Evolutionary conservation across 1,140 invertebrate species (phyloP).

Genomic region (Tribolium castaneum): DNA sequence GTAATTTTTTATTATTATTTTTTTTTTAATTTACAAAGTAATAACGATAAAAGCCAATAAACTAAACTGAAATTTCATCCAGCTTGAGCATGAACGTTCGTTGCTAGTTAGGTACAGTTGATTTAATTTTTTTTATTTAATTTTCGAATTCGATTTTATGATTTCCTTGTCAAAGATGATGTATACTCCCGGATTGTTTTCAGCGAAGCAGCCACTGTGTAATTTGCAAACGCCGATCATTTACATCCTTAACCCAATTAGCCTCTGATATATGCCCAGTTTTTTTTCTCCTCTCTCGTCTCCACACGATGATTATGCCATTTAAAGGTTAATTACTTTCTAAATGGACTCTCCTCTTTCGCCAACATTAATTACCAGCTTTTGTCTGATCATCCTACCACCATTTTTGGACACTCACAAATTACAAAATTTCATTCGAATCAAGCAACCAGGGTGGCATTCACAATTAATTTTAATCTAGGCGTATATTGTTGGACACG

Average conservation of each 20-base stretch:
- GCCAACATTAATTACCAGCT: conserved; percentile 1
- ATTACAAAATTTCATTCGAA: conserved; percentile 7
- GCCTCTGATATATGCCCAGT: conserved; percentile 24
- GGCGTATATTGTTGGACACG: conserved; percentile 1
- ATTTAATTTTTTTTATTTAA: too few species aligned
- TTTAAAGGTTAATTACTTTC: conserved; percentile 24
- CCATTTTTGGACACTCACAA: background rate
- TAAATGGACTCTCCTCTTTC: conserved; percentile 14
- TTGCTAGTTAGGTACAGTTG: too few species aligned
- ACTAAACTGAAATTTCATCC: too few species aligned
- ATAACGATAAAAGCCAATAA: too few species aligned
- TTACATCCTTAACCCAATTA: conserved; percentile 35
- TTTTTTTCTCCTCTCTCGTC: background rate
- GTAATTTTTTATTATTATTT: too few species aligned
- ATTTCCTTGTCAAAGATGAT: conserved; percentile 42
- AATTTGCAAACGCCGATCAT: conserved; percentile 44
- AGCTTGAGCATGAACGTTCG: too few species aligned
- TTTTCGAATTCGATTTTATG: conserved; percentile 40
- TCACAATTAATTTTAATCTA: conserved; percentile 26
- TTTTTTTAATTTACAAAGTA: too few species aligned
- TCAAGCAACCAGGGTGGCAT: conserved; percentile 15
- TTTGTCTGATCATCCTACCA: background rate
- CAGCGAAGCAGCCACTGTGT: conserved; percentile 12
- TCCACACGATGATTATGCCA: background rate
- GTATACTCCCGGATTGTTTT: conserved; percentile 28